Evolutionary conservation across 1,140 invertebrate genomes (phyloP).

Genomic region (Brachionus calyciflorus): DNA sequence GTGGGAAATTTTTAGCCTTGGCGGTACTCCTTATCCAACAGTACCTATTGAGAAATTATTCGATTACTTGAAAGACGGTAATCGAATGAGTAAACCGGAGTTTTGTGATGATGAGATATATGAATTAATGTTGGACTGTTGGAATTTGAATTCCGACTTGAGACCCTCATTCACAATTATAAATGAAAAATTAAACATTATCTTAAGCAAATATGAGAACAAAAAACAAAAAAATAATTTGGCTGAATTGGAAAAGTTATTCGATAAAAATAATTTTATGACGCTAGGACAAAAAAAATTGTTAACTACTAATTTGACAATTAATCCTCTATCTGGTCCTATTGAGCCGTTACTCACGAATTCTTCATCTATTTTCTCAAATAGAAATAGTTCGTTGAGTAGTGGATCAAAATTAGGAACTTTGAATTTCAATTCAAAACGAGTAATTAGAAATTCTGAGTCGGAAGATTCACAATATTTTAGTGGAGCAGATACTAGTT

Average conservation of each 20-base stretch:
- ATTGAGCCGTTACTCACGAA: background rate
- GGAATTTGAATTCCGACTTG: conserved; percentile 21
- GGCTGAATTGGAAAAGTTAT: conserved; percentile 12
- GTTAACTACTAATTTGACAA: conserved; percentile 10
- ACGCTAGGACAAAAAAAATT: background rate
- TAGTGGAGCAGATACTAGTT: conserved; percentile 41
- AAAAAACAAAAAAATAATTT: conserved; percentile 12
- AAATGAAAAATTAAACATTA: conserved; percentile 21
- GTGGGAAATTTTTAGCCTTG: conserved; percentile 65
- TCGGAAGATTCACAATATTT: conserved; percentile 44
- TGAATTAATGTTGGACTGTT: conserved; percentile 40
- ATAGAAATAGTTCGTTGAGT: background rate
- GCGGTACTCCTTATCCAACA: conserved; percentile 64
- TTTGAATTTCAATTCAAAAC: background rate
- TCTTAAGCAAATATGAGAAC: conserved; percentile 5
- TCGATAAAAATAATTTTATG: conserved; percentile 19
- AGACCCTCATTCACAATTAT: conserved; percentile 2
- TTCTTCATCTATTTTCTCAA: conserved; percentile 18
- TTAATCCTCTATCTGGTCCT: background rate
- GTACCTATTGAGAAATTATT: conserved; percentile 70
- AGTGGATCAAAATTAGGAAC: background rate
- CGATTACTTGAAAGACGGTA: conserved; percentile 78
- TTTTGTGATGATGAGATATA: conserved; percentile 56
- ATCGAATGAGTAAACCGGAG: conserved; percentile 75
- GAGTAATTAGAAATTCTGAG: background rate